Base-by-base conservation (phyloP, 2,888 invertebrate species). In the Elegia similella region DNA sequence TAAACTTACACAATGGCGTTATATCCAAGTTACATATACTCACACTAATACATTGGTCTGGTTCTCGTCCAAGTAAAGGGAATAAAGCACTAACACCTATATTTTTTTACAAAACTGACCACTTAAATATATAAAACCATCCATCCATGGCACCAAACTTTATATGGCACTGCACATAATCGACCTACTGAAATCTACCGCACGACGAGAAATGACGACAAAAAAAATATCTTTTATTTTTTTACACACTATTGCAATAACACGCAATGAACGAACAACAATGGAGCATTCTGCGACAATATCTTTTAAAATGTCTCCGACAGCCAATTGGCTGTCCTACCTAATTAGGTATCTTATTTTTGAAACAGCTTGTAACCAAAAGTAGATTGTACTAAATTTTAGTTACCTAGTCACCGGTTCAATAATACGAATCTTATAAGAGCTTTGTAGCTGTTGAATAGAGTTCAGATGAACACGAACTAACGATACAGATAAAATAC, bases 31-130 rank as follows among this genome's bases (percentile, higher is more conserved):
- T 8, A 47, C n/a, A 47, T 48, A 34, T 23, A 23, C 23, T 23
- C 43, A 48, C 5, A 42, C 56, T 42, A 48, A 48, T 47, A 56
- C 56, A 55, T 56, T 48, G 56, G 56, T 56, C 56, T 48, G 56
- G n/a, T 56, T 48, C 15, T 42, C 55, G 47, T 47, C 16, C 56
- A 56, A 56, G 42, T 42, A 42, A 48, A 48, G 16, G 42, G 16
- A 48, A 42, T 48, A 30, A 56, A 56, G 56, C 56, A 42, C 48
- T 56, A 42, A 56, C 38, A 55, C 30, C 29, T 48, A 56, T 48
- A 56, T 42, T 46, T 46, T 48, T 56, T 48, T 42, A 48, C 13
- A 42, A 47, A 56, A 50, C 46, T 44, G 42, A 56, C 46, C n/a
- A 46, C 34, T 55, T 34, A 52, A 56, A 54, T 6, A n/a, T 29